These are phyloP conservation scores for Pelosia muscerda DNA, from an alignment of 2,888 invertebrate genomes.

Conservation along the genomic window DNA sequence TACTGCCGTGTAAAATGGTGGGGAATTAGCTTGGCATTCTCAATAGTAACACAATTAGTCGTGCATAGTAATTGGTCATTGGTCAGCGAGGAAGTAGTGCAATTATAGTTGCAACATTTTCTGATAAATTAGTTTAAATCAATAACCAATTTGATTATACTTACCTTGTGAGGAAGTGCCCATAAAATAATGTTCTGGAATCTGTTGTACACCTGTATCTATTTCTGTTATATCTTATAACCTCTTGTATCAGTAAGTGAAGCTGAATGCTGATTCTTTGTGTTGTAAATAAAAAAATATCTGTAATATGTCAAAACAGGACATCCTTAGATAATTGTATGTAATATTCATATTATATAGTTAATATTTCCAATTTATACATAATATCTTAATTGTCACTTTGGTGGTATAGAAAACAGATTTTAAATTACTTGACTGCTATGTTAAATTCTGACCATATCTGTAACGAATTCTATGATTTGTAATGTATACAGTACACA, in stretches of 20 bases:
- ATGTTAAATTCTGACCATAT: conserved; percentile 22
- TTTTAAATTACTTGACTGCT: conserved; percentile 26
- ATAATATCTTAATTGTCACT: conserved; percentile 20
- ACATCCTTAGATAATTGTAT: conserved; percentile 23
- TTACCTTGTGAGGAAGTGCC: no score
- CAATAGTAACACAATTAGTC: no score
- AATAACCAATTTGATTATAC: no score
- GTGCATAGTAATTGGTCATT: no score
- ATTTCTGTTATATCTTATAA: neutral
- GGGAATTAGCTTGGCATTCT: no score
- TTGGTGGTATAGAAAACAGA: conserved; percentile 18
- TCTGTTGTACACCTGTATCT: neutral
- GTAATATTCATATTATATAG: conserved; percentile 38
- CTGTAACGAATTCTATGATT: neutral
- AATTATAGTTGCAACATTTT: no score
- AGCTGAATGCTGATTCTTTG: neutral
- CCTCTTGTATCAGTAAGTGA: neutral
- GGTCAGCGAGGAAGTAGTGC: no score
- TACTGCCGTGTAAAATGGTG: no score
- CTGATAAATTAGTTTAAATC: no score
- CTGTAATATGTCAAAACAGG: conserved; percentile 16
- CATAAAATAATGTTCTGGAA: no score
- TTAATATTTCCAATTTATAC: conserved; percentile 34
- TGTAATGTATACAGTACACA: neutral
- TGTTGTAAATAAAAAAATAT: conserved; percentile 36